Evolutionary conservation across 2,888 invertebrate genomes (phyloP).

Genomic region (Hedychridium roseum): DNA sequence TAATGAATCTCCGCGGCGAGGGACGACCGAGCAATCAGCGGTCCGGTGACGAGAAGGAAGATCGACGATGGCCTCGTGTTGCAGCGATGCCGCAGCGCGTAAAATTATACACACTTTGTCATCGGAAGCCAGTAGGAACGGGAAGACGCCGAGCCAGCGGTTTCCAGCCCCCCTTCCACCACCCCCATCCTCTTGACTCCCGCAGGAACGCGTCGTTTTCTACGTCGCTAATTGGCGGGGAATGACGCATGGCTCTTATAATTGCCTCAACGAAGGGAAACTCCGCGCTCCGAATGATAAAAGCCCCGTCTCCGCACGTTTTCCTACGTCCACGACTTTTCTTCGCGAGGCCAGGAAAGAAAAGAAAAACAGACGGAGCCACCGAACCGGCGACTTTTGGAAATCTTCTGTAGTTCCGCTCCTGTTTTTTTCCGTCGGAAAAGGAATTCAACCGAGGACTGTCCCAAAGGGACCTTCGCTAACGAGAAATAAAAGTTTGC

Average conservation of each 20-base stretch:
- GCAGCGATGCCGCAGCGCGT: constrained; percentile 33
- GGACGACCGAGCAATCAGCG: constrained; percentile 16
- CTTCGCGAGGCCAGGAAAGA: too few species aligned
- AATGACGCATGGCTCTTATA: constrained; percentile 59
- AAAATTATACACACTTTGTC: constrained; percentile 55
- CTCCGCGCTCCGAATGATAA: too few species aligned
- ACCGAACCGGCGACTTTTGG: too few species aligned
- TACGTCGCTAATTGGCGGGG: constrained; percentile 59
- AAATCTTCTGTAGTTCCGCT: too few species aligned
- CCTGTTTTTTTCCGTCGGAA: too few species aligned
- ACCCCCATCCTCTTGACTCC: too few species aligned
- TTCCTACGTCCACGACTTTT: too few species aligned
- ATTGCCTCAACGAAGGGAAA: constrained; percentile 57
- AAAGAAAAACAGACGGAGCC: too few species aligned
- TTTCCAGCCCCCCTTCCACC: constrained; percentile 17
- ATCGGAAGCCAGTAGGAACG: constrained; percentile 23
- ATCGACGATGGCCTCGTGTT: constrained; percentile 40
- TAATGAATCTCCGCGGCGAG: neutral
- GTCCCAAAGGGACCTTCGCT: too few species aligned
- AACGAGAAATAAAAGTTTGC: too few species aligned
- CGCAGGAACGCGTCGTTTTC: constrained; percentile 37
- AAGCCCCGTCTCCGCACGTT: too few species aligned
- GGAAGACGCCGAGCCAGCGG: constrained; percentile 9
- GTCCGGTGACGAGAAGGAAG: constrained; percentile 18
- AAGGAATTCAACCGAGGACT: too few species aligned